Evolutionary conservation across 1,140 invertebrate genomes (phyloP), one percentile per base, ranked within the genome.

Genomic region (Calliopsis andreniformis): DNA sequence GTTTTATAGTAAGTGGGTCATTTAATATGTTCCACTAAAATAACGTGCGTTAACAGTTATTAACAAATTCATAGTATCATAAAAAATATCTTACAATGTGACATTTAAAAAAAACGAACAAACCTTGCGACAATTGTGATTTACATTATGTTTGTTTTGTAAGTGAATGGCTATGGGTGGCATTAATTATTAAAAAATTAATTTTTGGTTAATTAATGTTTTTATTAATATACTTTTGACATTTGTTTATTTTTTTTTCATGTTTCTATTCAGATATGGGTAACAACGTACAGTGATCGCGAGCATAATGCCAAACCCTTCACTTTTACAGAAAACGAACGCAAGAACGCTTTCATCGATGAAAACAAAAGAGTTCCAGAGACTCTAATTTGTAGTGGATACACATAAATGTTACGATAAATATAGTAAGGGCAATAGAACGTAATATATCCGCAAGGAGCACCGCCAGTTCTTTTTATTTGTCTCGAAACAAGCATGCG

Each of bases 361-460:
- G 82, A 89, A 87, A 87, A 87, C 66, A 87, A 87, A 86, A 85
- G 82, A 86, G 86, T 87, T 85, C 73, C 79, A 77, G 82, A 87
- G 53, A 80, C 83, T 80, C 61, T 89, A 79, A 88, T 91, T 87
- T 89, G 85, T 86, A 88, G 86, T 82, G 86, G 76, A 83, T 90
- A 87, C 83, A 85, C 78, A 83, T 76, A 83, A 86, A 85, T 81
- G 78, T 84, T 76, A 78, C 64, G 67, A 79, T 79, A 71, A 83
- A 67, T 79, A 83, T 82, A 82, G 55, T 86, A 87, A 87, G 85
- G 83, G 84, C 79, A 86, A 80, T 87, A 87, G 82, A 39, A 84
- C 66, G 78, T 88, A 88, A 77, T 87, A 79, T 82, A 86, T 83
- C 75, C 64, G 67, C 79, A 87, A 85, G 67, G 70, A 87, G 85